Base-by-base conservation (phyloP, 2,888 invertebrate species). In the Carterocephalus palaemon region DNA sequence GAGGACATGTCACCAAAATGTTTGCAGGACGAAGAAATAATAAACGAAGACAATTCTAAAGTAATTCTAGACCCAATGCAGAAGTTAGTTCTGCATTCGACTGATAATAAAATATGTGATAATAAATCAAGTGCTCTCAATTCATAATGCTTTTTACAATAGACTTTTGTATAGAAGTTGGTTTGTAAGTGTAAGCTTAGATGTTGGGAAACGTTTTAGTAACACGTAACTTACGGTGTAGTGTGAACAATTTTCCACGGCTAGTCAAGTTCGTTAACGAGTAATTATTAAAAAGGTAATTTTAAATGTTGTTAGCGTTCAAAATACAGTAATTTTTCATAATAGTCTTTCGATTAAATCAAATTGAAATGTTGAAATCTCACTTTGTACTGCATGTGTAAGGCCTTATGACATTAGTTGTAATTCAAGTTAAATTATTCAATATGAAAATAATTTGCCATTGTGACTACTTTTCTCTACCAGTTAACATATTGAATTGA, bases 21-120 rank as follows among this genome's bases (percentile, higher is more conserved):
- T 38, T 42, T 53, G 43, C 47, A 39, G 36, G 48, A 54, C 29
- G 47, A 54, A 16, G 53, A 52, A 3, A 46, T 48, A 16, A 53
- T 41, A 50, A 68, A 64, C 43, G 78, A 79, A 47, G 82, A 80
- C 54, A 76, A 72, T 73, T 74, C 79, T 77, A 79, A 81, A 69
- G 73, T 83, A 68, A 82, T 86, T 67, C 58, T 86, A 83, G 83
- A 86, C 67, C 77, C 87, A 75, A 82, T 86, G 86, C 87, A 83
- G 76, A 84, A 86, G 58, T 46, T 86, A 80, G 80, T 77, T 73
- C 72, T 86, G 82, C 83, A 77, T 72, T 70, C 85, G 86, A 86
- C 86, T 85, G 86, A 86, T 80, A 86, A 79, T 67, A 80, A 81
- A 71, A 71, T 82, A 77, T 86, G 86, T 86, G 86, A 86, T 86